Evolutionary conservation across 2,797 vertebrate genomes (phyloP).

Genomic region (Echiichthys vipera): DNA sequence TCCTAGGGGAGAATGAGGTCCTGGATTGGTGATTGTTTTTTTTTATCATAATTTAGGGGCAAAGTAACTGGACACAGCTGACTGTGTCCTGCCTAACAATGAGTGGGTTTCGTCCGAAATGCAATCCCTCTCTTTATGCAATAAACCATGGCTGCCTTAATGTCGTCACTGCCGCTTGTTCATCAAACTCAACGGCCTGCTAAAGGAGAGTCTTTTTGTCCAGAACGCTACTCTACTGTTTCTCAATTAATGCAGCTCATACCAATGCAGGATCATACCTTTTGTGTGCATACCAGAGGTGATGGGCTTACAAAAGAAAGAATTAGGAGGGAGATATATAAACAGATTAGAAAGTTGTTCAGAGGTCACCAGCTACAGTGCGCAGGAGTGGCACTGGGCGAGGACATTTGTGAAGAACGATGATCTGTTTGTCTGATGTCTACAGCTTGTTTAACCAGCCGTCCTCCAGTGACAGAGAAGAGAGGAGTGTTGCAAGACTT

Average conservation of each 20-base stretch:
- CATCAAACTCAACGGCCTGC: slow-evolving; percentile 29
- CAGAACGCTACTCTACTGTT: slow-evolving; percentile 37
- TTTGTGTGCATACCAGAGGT: slow-evolving; percentile 26
- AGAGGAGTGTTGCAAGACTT: slow-evolving; percentile 50
- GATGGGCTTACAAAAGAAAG: slow-evolving; percentile 27
- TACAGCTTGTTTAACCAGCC: slow-evolving; percentile 72
- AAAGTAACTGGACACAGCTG: slow-evolving; percentile 4
- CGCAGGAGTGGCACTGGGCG: slow-evolving; percentile 34
- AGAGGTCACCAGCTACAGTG: slow-evolving; percentile 17
- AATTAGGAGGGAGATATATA: slow-evolving; percentile 35
- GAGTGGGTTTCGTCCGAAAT: slow-evolving; percentile 15
- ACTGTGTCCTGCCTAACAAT: neutral
- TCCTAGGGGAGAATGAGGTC: slow-evolving; percentile 10
- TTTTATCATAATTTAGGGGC: slow-evolving; percentile 8
- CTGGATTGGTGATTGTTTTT: slow-evolving; percentile 15
- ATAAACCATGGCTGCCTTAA: too few species aligned
- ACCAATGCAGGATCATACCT: neutral
- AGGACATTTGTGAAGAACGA: slow-evolving; percentile 41
- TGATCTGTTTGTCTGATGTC: slow-evolving; percentile 46
- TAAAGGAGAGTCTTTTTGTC: slow-evolving; percentile 11
- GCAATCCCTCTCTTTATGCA: too few species aligned
- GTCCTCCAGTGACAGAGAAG: slow-evolving; percentile 37
- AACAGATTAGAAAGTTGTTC: slow-evolving; percentile 44
- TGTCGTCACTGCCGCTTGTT: slow-evolving; percentile 46
- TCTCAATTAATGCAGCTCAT: slow-evolving; percentile 33